Evolutionary conservation across 1,140 invertebrate genomes (phyloP).

Genomic region (Latrodectus geometricus): DNA sequence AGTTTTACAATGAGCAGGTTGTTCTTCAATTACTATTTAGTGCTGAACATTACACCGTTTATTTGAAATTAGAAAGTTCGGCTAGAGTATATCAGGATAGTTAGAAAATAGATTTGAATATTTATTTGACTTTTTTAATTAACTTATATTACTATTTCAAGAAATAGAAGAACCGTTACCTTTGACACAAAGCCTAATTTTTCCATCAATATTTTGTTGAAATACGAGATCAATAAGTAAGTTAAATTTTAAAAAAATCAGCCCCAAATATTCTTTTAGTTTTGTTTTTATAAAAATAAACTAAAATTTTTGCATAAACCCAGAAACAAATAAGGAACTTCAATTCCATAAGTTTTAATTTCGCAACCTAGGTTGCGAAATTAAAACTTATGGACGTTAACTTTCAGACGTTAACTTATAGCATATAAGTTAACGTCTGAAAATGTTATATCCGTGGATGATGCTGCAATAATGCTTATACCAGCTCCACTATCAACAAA

Average conservation of each 20-base stretch:
- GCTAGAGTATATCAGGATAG: neutral
- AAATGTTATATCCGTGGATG: neutral
- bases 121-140: neutral
- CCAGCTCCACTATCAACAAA: neutral
- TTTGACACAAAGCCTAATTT: neutral
- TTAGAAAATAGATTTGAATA: neutral
- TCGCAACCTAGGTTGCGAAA: too few species aligned
- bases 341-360: neutral
- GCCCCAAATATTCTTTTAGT: neutral
- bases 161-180: neutral
- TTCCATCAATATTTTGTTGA: neutral
- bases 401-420: too few species aligned
- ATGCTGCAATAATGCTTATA: neutral
- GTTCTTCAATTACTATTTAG: conserved; percentile 34
- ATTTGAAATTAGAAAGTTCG: neutral
- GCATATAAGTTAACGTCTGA: neutral
- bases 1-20: conserved; percentile 13
- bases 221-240: neutral
- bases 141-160: neutral
- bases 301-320: neutral
- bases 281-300: neutral
- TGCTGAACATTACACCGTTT: conserved; percentile 6
- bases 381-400: too few species aligned
- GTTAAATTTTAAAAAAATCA: neutral
- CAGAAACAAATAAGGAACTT: neutral